phyloP scores from a whole-genome alignment of 1,140 invertebrate species.

The Drosophila mojavensis region DNA sequence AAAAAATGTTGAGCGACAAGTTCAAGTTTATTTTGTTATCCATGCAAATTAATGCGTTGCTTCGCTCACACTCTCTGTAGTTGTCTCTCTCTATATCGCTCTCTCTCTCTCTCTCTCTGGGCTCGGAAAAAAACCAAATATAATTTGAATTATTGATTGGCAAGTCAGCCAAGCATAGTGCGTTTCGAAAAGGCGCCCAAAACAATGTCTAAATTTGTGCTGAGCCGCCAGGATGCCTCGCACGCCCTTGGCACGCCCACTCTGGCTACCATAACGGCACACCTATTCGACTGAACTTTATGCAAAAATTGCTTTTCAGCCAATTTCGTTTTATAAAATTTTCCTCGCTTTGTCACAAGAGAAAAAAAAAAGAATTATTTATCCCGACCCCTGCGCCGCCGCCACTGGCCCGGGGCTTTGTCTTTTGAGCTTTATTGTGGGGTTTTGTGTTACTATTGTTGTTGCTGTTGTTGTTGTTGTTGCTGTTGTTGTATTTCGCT shows the following conservation, averaged over 20 bases:
- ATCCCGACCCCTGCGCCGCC: background rate
- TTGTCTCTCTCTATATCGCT: background rate
- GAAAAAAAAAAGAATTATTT: slow-evolving; percentile 44
- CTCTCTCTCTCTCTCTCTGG: background rate
- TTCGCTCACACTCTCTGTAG: background rate
- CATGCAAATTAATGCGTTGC: slow-evolving; percentile 42
- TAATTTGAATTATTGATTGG: slow-evolving; percentile 82
- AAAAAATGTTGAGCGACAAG: slow-evolving; percentile 33
- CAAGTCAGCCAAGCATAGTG: slow-evolving; percentile 48
- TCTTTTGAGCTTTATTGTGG: slow-evolving; percentile 68
- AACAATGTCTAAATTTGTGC: slow-evolving; percentile 72
- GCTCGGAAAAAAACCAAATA: slow-evolving; percentile 45
- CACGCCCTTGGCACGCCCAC: slow-evolving; percentile 38
- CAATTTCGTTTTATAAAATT: slow-evolving; percentile 68
- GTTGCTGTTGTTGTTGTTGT: slow-evolving; percentile 23
- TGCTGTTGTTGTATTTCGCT: slow-evolving; percentile 62
- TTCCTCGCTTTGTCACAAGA: slow-evolving; percentile 45
- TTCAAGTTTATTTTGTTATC: slow-evolving; percentile 42
- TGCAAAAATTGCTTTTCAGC: slow-evolving; percentile 71
- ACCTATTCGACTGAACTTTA: slow-evolving; percentile 56
- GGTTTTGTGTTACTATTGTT: slow-evolving; percentile 28
- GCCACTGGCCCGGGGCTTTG: slow-evolving; percentile 48
- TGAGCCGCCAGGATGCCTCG: slow-evolving; percentile 52
- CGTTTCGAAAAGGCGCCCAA: slow-evolving; percentile 39
- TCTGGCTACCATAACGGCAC: slow-evolving; percentile 24